Conservation (phyloP, 2,888 invertebrate genomes). For the Laothoe populi region DNA sequence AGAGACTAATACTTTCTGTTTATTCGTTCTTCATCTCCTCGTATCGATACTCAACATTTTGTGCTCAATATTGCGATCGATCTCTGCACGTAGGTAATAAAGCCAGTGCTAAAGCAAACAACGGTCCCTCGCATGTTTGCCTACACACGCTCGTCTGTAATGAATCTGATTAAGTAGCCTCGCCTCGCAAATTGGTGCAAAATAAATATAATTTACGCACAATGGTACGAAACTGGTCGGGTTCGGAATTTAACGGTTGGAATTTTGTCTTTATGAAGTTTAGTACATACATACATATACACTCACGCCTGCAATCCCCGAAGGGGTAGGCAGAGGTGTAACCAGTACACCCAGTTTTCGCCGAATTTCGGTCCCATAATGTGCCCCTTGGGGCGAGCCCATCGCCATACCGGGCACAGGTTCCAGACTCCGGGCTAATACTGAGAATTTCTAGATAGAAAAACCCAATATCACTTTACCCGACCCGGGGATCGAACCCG, state of each 20-base stretch:
- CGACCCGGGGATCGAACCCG: no score
- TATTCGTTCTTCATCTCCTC: not conserved
- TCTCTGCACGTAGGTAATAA: constrained; percentile 48
- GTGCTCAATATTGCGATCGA: constrained; percentile 47
- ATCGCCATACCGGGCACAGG: no score
- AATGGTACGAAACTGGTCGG: not conserved
- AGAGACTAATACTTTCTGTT: not conserved
- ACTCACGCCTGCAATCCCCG: no score
- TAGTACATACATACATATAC: no score
- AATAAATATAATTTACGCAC: constrained; percentile 48
- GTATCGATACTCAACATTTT: not conserved
- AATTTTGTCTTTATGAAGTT: not conserved
- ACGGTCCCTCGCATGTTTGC: constrained; percentile 53
- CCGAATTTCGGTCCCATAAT: no score
- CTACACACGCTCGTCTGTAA: constrained; percentile 63
- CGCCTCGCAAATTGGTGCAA: constrained; percentile 55
- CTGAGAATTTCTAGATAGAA: no score
- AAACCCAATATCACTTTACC: no score
- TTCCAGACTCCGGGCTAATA: no score
- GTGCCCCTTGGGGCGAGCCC: no score
- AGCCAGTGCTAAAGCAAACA: constrained; percentile 47
- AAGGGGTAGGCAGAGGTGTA: no score
- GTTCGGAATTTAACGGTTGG: not conserved
- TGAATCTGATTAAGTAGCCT: constrained; percentile 81
- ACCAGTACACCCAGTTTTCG: no score